phyloP scores from a whole-genome alignment of 2,113 vertebrate species.

The Alexandromys fortis region DNA sequence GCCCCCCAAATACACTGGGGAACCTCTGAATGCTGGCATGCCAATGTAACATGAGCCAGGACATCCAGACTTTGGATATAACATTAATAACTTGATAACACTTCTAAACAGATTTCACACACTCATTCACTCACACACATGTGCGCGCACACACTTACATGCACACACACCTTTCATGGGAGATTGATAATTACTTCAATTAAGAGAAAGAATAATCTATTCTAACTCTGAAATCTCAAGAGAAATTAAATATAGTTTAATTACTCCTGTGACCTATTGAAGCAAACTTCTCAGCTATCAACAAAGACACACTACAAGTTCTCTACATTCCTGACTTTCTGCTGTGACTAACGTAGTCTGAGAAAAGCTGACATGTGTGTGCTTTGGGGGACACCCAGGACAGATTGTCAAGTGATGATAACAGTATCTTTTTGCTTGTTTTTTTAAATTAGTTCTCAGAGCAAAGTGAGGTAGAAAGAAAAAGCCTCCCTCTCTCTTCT shows the following conservation, averaged over 20 bases:
- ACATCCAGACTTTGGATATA: constrained; percentile 26
- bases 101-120: neutral
- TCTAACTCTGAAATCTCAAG: constrained; percentile 20
- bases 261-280: neutral
- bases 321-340: accelerated
- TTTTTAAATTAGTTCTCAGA: neutral
- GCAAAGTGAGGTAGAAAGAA: constrained; percentile 4
- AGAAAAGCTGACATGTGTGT: neutral
- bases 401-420: neutral
- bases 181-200: neutral
- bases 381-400: neutral
- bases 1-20: constrained; percentile 31
- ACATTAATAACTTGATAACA: constrained; percentile 32
- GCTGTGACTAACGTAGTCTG: neutral
- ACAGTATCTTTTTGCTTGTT: neutral
- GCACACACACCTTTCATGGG: neutral
- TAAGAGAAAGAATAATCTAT: neutral
- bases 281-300: neutral
- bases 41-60: constrained; percentile 34
- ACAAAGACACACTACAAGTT: neutral
- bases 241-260: constrained; percentile 32
- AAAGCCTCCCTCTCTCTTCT: neutral
- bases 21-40: constrained; percentile 43
- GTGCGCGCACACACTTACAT: neutral
- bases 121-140: neutral